phyloP scores from a whole-genome alignment of 1,140 invertebrate species.

The Drosophila funebris region DNA sequence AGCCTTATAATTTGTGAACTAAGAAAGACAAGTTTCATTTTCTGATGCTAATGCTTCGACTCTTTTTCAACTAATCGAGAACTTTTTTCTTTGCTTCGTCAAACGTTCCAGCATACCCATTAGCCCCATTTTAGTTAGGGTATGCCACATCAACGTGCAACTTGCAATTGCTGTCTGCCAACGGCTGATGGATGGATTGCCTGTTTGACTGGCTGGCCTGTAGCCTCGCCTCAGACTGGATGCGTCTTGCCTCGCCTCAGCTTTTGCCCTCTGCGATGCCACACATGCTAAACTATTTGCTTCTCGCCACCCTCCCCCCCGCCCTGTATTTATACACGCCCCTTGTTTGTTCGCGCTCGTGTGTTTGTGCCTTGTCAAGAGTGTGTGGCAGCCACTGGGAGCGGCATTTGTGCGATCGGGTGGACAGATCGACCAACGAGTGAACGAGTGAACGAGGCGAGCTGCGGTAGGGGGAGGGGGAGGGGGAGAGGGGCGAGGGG shows the following conservation, averaged over 20 bases:
- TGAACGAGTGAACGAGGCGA: too few relatives aligned
- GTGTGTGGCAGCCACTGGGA: slow-evolving; percentile 34
- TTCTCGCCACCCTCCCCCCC: neutral
- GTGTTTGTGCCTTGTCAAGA: slow-evolving; percentile 60
- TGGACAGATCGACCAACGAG: neutral
- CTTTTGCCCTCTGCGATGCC: slow-evolving; percentile 48
- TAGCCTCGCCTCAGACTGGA: slow-evolving; percentile 27
- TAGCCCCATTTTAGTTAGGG: slow-evolving; percentile 25
- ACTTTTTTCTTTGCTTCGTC: too few relatives aligned
- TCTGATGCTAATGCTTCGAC: too few relatives aligned
- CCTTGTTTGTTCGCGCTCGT: slow-evolving; percentile 75
- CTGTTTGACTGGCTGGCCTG: slow-evolving; percentile 67
- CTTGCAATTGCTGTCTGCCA: slow-evolving; percentile 71
- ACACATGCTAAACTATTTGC: slow-evolving; percentile 77
- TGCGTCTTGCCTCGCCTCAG: slow-evolving; percentile 16
- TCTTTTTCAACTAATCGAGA: too few relatives aligned
- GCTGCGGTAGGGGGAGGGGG: too few relatives aligned
- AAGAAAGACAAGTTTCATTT: too few relatives aligned
- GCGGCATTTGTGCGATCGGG: slow-evolving; percentile 19
- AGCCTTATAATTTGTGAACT: too few relatives aligned
- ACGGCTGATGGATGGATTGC: slow-evolving; percentile 79
- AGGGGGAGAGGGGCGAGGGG: neutral
- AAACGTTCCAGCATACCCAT: neutral
- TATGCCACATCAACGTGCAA: slow-evolving; percentile 57
- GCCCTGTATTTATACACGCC: slow-evolving; percentile 44